These are phyloP conservation scores for Drosophila jambulina DNA, from an alignment of 1,140 invertebrate genomes.

Conservation along the genomic window DNA sequence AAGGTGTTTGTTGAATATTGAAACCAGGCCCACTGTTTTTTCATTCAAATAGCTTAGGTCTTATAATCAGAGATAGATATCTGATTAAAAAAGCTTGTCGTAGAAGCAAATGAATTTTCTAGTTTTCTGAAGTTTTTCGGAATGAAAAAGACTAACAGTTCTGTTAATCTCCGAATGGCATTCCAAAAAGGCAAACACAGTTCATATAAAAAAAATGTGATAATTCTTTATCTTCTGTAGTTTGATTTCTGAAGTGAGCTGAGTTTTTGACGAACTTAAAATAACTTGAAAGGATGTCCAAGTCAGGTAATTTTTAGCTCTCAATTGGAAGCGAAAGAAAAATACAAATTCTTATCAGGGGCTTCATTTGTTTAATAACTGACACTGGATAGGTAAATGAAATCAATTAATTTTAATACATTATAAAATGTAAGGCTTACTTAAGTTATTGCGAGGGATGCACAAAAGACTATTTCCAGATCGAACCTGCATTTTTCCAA, in stretches of 20 bases:
- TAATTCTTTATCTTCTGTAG: not conserved
- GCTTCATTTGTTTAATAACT: too few relatives aligned
- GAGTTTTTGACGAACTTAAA: not conserved
- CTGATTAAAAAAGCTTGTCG: too few relatives aligned
- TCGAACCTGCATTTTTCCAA: not conserved
- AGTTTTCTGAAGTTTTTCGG: not conserved
- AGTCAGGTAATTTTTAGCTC: too few relatives aligned
- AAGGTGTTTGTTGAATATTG: not conserved
- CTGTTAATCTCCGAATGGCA: fast-evolving
- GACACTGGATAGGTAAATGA: not conserved
- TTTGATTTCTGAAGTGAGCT: not conserved
- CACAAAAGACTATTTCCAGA: not conserved
- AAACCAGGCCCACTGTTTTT: constrained; percentile 3
- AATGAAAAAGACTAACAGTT: too few relatives aligned
- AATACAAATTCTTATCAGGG: too few relatives aligned
- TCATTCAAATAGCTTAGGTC: not conserved
- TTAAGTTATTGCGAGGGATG: not conserved
- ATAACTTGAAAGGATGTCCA: not conserved
- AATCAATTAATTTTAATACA: not conserved
- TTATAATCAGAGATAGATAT: not conserved
- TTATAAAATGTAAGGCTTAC: not conserved
- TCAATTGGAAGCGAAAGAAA: too few relatives aligned
- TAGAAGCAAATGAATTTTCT: too few relatives aligned
- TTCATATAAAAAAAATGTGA: not conserved
- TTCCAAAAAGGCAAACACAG: too few relatives aligned